Percentiles rank a stretch among this genome's conserved stretches.
These are phyloP conservation scores for Synergus laeviventris DNA, from an alignment of 2,888 invertebrate species.

Conservation along the genomic window DNA sequence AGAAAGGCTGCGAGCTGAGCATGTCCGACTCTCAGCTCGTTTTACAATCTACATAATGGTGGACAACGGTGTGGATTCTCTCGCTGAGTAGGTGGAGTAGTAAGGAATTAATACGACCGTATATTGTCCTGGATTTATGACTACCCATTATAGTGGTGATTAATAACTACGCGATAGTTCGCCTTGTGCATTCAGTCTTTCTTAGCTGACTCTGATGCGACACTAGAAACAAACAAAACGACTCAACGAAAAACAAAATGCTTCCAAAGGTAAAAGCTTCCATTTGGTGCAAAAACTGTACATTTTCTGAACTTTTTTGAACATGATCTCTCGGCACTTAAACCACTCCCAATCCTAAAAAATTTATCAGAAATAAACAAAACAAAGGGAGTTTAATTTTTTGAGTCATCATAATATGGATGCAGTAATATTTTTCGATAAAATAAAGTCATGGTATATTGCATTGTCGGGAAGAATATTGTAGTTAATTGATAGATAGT, in stretches of 20 bases:
- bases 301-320: too few species aligned
- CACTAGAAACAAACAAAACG: background rate
- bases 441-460: background rate
- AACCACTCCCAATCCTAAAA: too few species aligned
- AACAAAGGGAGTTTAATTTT: too few species aligned
- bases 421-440: background rate
- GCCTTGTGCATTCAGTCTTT: background rate
- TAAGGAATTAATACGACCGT: conserved; percentile 12
- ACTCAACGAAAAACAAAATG: background rate
- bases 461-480: background rate
- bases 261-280: too few species aligned
- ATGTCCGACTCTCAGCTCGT: conserved; percentile 35
- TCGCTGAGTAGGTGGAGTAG: conserved; percentile 26
- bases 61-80: conserved; percentile 25
- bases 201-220: background rate
- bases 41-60: conserved; percentile 36
- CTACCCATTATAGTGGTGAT: conserved; percentile 22
- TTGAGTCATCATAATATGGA: too few species aligned
- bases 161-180: conserved; percentile 19
- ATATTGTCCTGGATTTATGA: conserved; percentile 28
- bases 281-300: too few species aligned
- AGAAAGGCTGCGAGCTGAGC: conserved; percentile 2
- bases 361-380: too few species aligned
- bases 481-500: background rate
- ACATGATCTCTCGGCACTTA: too few species aligned